phyloP scores from a whole-genome alignment of 1,140 invertebrate species.

The Harpegnathos saltator region DNA sequence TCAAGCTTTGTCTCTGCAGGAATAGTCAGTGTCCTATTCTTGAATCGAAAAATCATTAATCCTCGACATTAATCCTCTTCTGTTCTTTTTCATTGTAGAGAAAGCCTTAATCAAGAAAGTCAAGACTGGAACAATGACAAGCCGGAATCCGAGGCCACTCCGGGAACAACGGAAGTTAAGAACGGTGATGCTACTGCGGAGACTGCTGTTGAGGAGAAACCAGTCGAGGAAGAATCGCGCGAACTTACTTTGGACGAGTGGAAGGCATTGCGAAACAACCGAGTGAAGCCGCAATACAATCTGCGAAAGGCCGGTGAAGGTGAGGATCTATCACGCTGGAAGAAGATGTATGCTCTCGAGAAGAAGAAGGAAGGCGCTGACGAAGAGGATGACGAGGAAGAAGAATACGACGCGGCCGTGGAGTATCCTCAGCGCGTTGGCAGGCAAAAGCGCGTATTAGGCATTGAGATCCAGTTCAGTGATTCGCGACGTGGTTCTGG shows the following conservation, averaged over 20 bases:
- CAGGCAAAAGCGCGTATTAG: constrained; percentile 93
- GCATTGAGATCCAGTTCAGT: constrained; percentile 96
- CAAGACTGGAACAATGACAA: constrained; percentile 86
- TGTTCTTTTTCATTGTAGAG: constrained; percentile 71
- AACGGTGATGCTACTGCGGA: constrained; percentile 82
- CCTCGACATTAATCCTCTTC: not conserved
- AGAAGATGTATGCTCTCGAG: constrained; percentile 94
- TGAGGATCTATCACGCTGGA: constrained; percentile 96
- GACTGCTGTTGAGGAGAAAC: constrained; percentile 82
- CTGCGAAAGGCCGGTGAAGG: constrained; percentile 96
- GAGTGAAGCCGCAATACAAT: constrained; percentile 94
- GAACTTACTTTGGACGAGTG: constrained; percentile 96
- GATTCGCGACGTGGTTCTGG: constrained; percentile 91
- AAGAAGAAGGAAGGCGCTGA: constrained; percentile 92
- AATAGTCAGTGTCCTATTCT: not conserved
- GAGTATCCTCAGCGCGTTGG: constrained; percentile 95
- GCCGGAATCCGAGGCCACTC: constrained; percentile 77
- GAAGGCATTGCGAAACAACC: constrained; percentile 91
- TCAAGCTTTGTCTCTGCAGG: too few species aligned
- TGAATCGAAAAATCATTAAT: not conserved
- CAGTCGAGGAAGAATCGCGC: constrained; percentile 91
- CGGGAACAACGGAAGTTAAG: constrained; percentile 78
- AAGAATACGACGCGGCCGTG: constrained; percentile 90
- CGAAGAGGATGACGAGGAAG: constrained; percentile 89
- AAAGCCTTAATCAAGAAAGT: constrained; percentile 84